phyloP scores from a whole-genome alignment of 1,140 invertebrate species.

The Oncopeltus fasciatus region DNA sequence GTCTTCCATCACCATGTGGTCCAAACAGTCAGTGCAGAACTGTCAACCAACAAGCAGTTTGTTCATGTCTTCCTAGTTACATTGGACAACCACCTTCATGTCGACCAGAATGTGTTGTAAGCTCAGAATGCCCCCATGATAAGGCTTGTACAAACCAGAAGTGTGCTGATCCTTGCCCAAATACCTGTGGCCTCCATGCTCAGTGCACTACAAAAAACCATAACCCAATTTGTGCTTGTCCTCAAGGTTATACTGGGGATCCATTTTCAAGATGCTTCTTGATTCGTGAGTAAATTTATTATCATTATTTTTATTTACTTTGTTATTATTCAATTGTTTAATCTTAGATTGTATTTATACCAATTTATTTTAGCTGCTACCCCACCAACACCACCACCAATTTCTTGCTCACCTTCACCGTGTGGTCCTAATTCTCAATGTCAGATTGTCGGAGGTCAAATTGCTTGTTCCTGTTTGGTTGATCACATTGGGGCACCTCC shows the following conservation, averaged over 20 bases:
- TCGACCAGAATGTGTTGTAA: slow-evolving; percentile 38
- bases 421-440: slow-evolving; percentile 41
- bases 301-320: slow-evolving; percentile 18
- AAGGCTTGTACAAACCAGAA: slow-evolving; percentile 40
- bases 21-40: slow-evolving; percentile 47
- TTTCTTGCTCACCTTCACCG: slow-evolving; percentile 35
- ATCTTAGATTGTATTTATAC: not conserved
- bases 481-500: slow-evolving; percentile 32
- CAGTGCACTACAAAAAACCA: slow-evolving; percentile 42
- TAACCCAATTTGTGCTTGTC: slow-evolving; percentile 41
- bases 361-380: slow-evolving; percentile 16
- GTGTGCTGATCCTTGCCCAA: slow-evolving; percentile 44
- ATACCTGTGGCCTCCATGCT: slow-evolving; percentile 43
- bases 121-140: slow-evolving; percentile 40
- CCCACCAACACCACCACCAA: slow-evolving; percentile 24
- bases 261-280: slow-evolving; percentile 38
- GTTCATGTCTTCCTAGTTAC: slow-evolving; percentile 40
- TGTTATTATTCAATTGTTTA: not conserved
- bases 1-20: slow-evolving; percentile 55
- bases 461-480: slow-evolving; percentile 31
- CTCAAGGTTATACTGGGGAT: slow-evolving; percentile 38
- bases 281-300: slow-evolving; percentile 28
- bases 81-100: slow-evolving; percentile 38
- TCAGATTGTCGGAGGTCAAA: slow-evolving; percentile 29
- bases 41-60: slow-evolving; percentile 35